phyloP scores from a whole-genome alignment of 2,888 invertebrate species.

The Cerastoderma edule region DNA sequence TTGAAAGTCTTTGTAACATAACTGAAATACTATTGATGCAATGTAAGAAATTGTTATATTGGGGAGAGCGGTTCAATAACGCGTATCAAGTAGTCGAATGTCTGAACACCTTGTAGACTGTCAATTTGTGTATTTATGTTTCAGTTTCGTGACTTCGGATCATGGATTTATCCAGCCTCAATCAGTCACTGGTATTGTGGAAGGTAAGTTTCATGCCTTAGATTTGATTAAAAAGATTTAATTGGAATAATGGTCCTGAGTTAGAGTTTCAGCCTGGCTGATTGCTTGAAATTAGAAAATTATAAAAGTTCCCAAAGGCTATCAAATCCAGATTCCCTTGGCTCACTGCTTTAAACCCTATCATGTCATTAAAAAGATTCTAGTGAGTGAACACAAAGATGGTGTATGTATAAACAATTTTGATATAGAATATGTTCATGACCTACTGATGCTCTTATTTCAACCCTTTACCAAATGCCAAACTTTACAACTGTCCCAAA shows the following conservation, averaged over 20 bases:
- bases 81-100: not conserved
- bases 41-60: not conserved
- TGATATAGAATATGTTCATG: too few relatives aligned
- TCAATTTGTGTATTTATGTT: constrained; percentile 28
- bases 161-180: constrained; percentile 49
- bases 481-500: too few relatives aligned
- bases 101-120: too few relatives aligned
- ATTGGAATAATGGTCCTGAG: not conserved
- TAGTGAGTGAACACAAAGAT: too few relatives aligned
- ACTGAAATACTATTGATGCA: not conserved
- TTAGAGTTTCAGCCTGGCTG: not conserved
- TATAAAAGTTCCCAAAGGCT: not conserved
- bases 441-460: too few relatives aligned
- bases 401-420: too few relatives aligned
- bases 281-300: not conserved
- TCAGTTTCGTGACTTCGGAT: constrained; percentile 53
- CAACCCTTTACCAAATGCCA: too few relatives aligned
- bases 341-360: too few relatives aligned
- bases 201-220: constrained; percentile 9
- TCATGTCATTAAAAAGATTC: too few relatives aligned
- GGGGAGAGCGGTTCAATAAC: not conserved
- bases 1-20: too few relatives aligned
- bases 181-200: constrained; percentile 30
- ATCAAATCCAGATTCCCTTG: not conserved
- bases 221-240: not conserved